Percentiles rank a stretch among this genome's conserved stretches.
Conservation (phyloP, 2,113 vertebrate species). For the Bufo gargarizans region DNA sequence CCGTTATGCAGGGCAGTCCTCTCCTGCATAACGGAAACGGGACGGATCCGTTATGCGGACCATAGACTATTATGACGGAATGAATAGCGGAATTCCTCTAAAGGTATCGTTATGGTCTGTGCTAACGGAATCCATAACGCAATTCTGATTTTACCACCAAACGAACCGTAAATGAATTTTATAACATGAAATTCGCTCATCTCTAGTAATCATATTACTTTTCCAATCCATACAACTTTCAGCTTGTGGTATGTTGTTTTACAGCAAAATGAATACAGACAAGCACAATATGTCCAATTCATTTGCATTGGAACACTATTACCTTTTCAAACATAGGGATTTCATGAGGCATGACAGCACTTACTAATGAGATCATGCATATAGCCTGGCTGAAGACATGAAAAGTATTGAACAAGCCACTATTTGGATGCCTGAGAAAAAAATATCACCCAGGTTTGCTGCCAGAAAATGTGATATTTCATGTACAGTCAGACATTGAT, state of each 20-base stretch:
- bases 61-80: too few relatives aligned
- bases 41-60: too few relatives aligned
- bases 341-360: not conserved
- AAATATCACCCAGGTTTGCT: not conserved
- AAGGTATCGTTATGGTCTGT: too few relatives aligned
- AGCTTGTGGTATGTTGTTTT: not conserved
- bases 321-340: not conserved
- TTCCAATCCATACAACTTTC: not conserved
- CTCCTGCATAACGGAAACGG: too few relatives aligned
- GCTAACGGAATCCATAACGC: too few relatives aligned
- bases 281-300: not conserved
- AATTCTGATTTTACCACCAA: too few relatives aligned
- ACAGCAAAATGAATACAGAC: not conserved
- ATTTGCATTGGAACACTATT: not conserved
- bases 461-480: not conserved
- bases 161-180: too few relatives aligned
- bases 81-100: too few relatives aligned
- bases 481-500: not conserved
- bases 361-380: not conserved
- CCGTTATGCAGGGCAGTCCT: too few relatives aligned
- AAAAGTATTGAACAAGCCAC: not conserved
- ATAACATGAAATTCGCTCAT: too few relatives aligned
- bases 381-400: not conserved
- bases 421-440: not conserved
- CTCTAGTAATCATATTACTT: not conserved